phyloP scores from a whole-genome alignment of 1,140 invertebrate genomes.

The Plectus sambesii region DNA sequence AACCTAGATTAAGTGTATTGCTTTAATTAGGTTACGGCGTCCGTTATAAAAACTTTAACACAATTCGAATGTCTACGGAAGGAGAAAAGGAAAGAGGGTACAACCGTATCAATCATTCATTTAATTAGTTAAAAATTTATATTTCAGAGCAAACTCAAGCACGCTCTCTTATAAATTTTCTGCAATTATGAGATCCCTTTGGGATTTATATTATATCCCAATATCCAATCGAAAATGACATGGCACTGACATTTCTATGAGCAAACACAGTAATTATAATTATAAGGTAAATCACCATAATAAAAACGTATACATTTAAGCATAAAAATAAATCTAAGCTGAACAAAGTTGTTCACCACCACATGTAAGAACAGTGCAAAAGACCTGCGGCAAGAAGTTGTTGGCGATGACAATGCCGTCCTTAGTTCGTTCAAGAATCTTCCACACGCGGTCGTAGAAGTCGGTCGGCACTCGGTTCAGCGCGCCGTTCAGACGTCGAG shows the following conservation, averaged over 20 bases:
- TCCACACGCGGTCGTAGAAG: constrained; percentile 92
- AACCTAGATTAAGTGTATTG: constrained; percentile 8
- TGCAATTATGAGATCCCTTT: too few relatives aligned
- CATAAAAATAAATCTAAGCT: too few relatives aligned
- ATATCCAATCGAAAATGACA: too few relatives aligned
- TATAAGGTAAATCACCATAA: too few relatives aligned
- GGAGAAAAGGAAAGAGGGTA: constrained; percentile 1
- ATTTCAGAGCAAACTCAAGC: constrained; percentile 7
- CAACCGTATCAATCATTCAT: too few relatives aligned
- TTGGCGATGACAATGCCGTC: constrained; percentile 74
- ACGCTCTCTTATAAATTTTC: neutral
- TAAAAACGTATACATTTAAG: too few relatives aligned
- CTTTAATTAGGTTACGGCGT: neutral
- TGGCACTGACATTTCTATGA: too few relatives aligned
- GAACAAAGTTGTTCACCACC: neutral
- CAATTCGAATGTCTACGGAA: neutral
- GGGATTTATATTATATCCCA: too few relatives aligned
- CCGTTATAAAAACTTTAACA: neutral
- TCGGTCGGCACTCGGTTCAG: constrained; percentile 80
- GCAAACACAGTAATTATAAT: too few relatives aligned
- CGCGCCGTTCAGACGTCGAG: constrained; percentile 82
- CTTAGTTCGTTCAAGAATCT: constrained; percentile 67
- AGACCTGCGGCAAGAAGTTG: constrained; percentile 60
- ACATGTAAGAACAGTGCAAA: neutral
- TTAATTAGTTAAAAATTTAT: constrained; percentile 17